These are phyloP conservation scores for Bombus superbus DNA, from an alignment of 1,140 invertebrate species.

Conservation along the genomic window DNA sequence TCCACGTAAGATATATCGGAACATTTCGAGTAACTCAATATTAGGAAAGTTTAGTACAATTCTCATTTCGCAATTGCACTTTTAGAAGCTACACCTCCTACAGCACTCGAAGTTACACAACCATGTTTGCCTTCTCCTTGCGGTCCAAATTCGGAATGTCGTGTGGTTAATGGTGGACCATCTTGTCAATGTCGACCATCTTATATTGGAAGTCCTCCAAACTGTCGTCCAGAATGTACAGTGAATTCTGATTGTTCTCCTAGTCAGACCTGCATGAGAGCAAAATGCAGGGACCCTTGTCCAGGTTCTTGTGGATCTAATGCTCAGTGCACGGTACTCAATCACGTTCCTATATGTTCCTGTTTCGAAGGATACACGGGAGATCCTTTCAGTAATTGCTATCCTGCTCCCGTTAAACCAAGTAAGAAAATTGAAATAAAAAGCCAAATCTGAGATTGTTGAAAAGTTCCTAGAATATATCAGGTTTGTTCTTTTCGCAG, in stretches of 20 bases:
- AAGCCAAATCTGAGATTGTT: too few relatives aligned
- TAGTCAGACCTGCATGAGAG: conserved; percentile 79
- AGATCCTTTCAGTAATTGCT: conserved; percentile 85
- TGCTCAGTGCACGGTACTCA: conserved; percentile 87
- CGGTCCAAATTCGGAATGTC: conserved; percentile 87
- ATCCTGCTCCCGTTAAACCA: conserved; percentile 30
- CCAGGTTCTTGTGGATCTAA: conserved; percentile 89
- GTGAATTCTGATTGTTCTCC: conserved; percentile 83
- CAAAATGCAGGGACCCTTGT: conserved; percentile 87
- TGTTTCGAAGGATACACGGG: conserved; percentile 85
- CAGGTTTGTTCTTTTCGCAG: too few relatives aligned
- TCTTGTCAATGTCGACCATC: conserved; percentile 85
- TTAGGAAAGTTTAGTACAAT: conserved; percentile 49
- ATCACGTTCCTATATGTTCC: conserved; percentile 91
- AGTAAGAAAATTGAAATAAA: conserved; percentile 18
- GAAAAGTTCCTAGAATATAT: too few relatives aligned
- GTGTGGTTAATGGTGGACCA: conserved; percentile 84
- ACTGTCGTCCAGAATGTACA: conserved; percentile 87
- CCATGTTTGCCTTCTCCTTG: conserved; percentile 90
- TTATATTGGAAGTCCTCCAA: conserved; percentile 87
- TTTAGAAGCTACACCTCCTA: conserved; percentile 4
- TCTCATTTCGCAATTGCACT: neutral
- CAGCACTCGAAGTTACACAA: conserved; percentile 77
- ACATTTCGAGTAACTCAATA: neutral
- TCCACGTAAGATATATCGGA: conserved; percentile 72